Evolutionary conservation across 1,140 invertebrate genomes (phyloP).

Genomic region (Bombus superbus): DNA sequence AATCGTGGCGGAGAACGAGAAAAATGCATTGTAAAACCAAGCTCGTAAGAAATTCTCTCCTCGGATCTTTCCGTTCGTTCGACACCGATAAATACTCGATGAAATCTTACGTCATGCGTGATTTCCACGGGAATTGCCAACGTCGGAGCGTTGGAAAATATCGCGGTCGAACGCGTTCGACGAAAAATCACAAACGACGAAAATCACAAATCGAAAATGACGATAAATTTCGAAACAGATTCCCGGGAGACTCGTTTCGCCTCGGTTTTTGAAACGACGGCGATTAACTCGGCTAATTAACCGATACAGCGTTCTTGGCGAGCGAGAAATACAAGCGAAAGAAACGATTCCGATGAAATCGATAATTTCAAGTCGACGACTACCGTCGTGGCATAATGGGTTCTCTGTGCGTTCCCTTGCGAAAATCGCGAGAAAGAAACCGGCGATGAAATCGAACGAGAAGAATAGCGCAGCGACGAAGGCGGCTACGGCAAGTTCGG

Average conservation of each 20-base stretch:
- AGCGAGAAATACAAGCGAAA: neutral
- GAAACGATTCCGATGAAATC: slow-evolving; percentile 32
- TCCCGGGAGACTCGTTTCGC: neutral
- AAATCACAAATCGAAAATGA: no score
- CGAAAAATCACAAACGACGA: no score
- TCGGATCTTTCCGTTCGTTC: neutral
- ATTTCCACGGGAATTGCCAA: neutral
- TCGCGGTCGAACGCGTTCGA: neutral
- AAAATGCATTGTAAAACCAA: slow-evolving; percentile 5
- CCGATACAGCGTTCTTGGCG: neutral
- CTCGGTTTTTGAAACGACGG: neutral
- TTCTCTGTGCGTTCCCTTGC: neutral
- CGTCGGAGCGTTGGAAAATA: neutral
- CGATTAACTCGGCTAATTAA: slow-evolving; percentile 16
- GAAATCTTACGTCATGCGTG: neutral
- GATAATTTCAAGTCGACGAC: slow-evolving; percentile 3
- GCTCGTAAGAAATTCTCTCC: neutral
- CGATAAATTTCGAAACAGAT: neutral
- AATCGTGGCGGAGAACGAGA: slow-evolving; percentile 2
- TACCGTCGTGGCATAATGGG: neutral
- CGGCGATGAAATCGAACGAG: no score
- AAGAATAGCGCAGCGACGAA: neutral
- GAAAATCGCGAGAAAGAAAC: neutral
- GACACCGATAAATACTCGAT: no score
- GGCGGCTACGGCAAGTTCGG: no score